phyloP scores from a whole-genome alignment of 2,113 vertebrate species.

The Otis tarda region DNA sequence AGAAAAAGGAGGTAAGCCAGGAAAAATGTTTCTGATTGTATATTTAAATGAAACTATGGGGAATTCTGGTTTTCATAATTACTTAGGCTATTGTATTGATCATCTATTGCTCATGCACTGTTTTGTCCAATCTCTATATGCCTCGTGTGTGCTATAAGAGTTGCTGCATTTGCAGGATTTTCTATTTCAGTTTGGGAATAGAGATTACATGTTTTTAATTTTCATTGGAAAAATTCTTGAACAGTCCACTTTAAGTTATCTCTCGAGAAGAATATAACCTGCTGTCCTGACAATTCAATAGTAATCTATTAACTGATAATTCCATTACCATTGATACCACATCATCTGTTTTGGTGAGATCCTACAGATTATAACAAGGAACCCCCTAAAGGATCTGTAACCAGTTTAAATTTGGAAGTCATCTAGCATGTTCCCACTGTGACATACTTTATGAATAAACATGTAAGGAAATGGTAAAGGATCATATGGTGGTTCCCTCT shows the following conservation, averaged over 20 bases:
- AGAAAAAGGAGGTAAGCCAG: not conserved
- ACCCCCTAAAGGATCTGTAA: constrained; percentile 34
- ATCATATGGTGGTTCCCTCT: not conserved
- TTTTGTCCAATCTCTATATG: not conserved
- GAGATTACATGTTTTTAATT: constrained; percentile 39
- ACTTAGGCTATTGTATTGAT: constrained; percentile 1
- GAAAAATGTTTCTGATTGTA: not conserved
- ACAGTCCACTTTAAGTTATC: constrained; percentile 50
- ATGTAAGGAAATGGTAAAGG: not conserved
- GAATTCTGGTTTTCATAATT: constrained; percentile 10
- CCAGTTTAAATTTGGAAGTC: constrained; percentile 49
- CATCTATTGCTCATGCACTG: not conserved
- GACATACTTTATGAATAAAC: constrained; percentile 1
- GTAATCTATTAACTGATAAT: constrained; percentile 73
- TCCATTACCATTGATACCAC: constrained; percentile 69
- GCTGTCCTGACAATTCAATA: constrained; percentile 60
- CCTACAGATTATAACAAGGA: not conserved
- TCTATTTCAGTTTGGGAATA: constrained; percentile 37
- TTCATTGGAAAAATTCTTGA: constrained; percentile 48
- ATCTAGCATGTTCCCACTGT: not conserved
- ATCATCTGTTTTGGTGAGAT: constrained; percentile 59
- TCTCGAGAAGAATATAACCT: constrained; percentile 49
- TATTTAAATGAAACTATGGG: not conserved
- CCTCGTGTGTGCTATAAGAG: not conserved
- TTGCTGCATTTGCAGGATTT: constrained; percentile 12